phyloP scores from a whole-genome alignment of 2,113 vertebrate species.

The Clupea harengus region DNA sequence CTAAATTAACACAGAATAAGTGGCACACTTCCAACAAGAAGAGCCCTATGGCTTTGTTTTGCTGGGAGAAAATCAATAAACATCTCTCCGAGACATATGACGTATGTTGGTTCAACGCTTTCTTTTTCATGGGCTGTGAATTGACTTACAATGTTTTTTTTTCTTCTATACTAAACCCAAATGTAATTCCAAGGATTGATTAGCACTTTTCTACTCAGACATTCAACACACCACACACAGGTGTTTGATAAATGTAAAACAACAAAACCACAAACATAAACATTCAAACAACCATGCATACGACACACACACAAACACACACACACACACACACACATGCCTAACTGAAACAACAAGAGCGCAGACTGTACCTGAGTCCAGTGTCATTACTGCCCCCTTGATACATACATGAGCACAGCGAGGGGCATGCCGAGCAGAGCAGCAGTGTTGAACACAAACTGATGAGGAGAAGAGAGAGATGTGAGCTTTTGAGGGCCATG shows the following conservation, averaged over 20 bases:
- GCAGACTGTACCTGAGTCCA: constrained; percentile 72
- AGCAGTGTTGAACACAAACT: constrained; percentile 56
- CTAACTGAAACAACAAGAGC: neutral
- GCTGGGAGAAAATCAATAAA: neutral
- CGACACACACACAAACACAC: neutral
- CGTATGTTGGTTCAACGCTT: neutral
- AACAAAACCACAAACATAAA: neutral
- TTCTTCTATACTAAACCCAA: neutral
- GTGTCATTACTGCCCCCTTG: constrained; percentile 71
- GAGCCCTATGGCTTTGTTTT: too few relatives aligned
- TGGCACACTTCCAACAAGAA: too few relatives aligned
- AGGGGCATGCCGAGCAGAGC: constrained; percentile 72
- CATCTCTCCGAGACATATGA: neutral
- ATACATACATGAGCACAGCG: constrained; percentile 77
- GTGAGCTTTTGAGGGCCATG: constrained; percentile 39
- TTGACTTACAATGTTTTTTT: neutral
- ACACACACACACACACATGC: neutral
- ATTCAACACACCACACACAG: neutral
- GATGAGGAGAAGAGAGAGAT: constrained; percentile 63
- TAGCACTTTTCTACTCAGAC: neutral
- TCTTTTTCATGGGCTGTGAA: neutral
- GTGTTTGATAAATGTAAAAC: neutral
- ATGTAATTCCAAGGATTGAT: neutral
- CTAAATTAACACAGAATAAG: neutral
- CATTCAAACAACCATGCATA: neutral